Evolutionary conservation across 2,888 invertebrate genomes (phyloP), one percentile per base, ranked within the genome.

Genomic region (Synergus umbraculus): DNA sequence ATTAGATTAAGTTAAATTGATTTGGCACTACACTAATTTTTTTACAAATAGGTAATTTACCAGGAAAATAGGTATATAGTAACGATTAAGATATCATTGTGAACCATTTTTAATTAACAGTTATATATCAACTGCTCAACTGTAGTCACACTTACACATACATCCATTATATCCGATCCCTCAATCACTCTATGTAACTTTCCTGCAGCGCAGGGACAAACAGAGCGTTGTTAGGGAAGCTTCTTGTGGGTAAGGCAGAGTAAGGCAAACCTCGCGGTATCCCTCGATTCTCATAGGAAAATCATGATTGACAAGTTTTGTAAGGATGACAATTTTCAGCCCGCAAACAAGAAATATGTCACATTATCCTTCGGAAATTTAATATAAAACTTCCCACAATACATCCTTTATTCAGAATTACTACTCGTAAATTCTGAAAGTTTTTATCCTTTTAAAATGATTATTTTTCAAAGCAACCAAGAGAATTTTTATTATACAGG

Each of bases 101-200:
- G n/a, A 54, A 2, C 2, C n/a, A 54, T 7, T 29, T 2, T 29
- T 29, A 29, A 29, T 29, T 29, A 22, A 22, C 22, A 22, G 22
- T 0, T 1, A 29, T 1, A 29, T 2, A 1, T 29, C 22, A 29
- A 29, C 22, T 63, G 22, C 29, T 63, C 8, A 63, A 22, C n/a
- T 18, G 1, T 44, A 43, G n/a, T 43, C 15, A 18, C 3, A 66
- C 13, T 4, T 37, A 41, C 41, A 43, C 18, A 10, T 43, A 9
- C 18, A 10, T 4, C 43, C 12, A 66, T 43, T 63, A 66, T 66
- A 12, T n/a, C 15, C 15, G 29, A 49, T 29, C 49, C 29, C 15
- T 73, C 69, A 54, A 73, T 73, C 37, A 73, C 15, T 18, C 37
- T 73, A 54, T 41, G 37, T 54, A 37, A 37, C 29, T 54, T 73